Conservation (phyloP, 2,113 vertebrate genomes). For the Holacanthus passer region DNA sequence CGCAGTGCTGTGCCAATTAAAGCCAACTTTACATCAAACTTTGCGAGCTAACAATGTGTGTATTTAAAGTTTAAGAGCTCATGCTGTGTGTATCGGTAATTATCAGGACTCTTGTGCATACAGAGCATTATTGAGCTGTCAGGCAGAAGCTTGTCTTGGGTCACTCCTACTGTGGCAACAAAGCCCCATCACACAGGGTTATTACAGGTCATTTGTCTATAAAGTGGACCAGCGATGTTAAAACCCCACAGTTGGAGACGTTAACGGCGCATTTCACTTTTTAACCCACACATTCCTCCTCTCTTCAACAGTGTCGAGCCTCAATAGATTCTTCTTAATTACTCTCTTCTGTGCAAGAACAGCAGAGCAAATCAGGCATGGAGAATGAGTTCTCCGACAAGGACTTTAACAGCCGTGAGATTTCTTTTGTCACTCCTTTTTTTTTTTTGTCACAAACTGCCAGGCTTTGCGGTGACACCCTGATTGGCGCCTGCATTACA, state of each 20-base stretch:
- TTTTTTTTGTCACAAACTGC: conserved; percentile 26
- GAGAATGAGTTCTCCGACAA: conserved; percentile 38
- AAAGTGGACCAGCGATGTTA: neutral
- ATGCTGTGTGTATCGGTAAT: conserved; percentile 28
- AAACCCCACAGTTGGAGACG: neutral
- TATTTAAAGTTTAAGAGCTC: conserved; percentile 16
- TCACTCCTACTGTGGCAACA: conserved; percentile 17
- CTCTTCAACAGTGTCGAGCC: neutral
- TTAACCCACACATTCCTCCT: conserved; percentile 23
- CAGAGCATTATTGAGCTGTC: conserved; percentile 28
- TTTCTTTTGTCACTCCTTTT: conserved; percentile 40
- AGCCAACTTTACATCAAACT: conserved; percentile 14
- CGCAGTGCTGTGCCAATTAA: conserved; percentile 37
- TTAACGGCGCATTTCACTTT: conserved; percentile 4
- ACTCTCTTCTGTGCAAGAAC: conserved; percentile 27
- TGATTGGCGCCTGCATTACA: conserved; percentile 34
- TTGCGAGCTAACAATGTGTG: conserved; percentile 30
- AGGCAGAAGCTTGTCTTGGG: conserved; percentile 14
- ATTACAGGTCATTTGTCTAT: conserved; percentile 14
- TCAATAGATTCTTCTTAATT: conserved; percentile 52
- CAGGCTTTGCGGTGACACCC: conserved; percentile 12
- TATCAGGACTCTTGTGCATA: neutral
- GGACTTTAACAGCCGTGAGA: conserved; percentile 31
- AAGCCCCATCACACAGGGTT: conserved; percentile 11
- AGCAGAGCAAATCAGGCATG: conserved; percentile 35